phyloP scores from a whole-genome alignment of 2,797 vertebrate genomes.

The Oryzias dopingdopingensis region DNA sequence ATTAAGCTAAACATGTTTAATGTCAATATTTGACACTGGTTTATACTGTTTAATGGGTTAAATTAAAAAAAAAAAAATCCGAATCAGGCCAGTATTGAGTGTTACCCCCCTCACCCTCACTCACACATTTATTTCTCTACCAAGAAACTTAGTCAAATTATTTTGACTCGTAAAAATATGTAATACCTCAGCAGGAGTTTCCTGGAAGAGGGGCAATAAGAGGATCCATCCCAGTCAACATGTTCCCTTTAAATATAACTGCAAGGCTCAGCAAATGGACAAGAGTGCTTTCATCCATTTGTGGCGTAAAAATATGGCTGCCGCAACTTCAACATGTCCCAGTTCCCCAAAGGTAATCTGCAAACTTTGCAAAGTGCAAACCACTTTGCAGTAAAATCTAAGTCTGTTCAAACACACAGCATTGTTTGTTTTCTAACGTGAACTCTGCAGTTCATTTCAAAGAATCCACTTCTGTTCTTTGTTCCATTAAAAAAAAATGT shows the following conservation, averaged over 20 bases:
- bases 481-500: too few species aligned
- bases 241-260: conserved; percentile 7
- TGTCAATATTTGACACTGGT: too few species aligned
- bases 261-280: conserved; percentile 6
- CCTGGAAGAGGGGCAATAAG: too few species aligned
- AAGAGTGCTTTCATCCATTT: conserved; percentile 8
- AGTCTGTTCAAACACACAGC: background rate
- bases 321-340: conserved; percentile 7
- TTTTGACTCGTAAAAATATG: too few species aligned
- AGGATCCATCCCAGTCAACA: conserved; percentile 3
- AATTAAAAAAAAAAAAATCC: conserved; percentile 8
- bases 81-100: background rate
- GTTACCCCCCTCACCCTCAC: too few species aligned
- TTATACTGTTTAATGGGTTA: background rate
- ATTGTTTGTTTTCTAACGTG: background rate
- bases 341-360: background rate
- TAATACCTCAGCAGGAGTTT: too few species aligned
- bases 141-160: too few species aligned
- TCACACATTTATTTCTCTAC: too few species aligned
- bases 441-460: background rate
- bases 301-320: background rate
- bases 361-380: background rate
- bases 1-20: too few species aligned
- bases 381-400: background rate
- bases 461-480: background rate